These are phyloP conservation scores for Scaptomyza flava DNA, from an alignment of 2,888 invertebrate genomes.

Conservation along the genomic window DNA sequence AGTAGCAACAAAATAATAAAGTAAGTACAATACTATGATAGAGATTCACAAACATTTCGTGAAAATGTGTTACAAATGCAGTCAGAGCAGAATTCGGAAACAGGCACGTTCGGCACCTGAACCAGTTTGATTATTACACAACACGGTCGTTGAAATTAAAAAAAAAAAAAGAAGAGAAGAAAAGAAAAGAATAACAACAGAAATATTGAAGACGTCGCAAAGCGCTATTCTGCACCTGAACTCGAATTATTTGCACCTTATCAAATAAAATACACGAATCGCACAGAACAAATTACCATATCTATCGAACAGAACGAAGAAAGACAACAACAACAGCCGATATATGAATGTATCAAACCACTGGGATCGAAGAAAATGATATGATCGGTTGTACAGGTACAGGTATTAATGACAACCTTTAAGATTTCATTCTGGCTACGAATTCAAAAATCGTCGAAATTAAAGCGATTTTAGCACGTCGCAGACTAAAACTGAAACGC, in stretches of 20 bases:
- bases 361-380: neutral
- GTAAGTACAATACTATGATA: conserved; percentile 37
- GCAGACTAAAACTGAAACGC: conserved; percentile 59
- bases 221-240: conserved; percentile 26
- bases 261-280: conserved; percentile 69
- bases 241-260: conserved; percentile 75
- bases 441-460: conserved; percentile 49
- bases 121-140: conserved; percentile 80
- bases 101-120: conserved; percentile 74
- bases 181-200: conserved; percentile 45
- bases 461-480: conserved; percentile 73
- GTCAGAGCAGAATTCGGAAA: conserved; percentile 74
- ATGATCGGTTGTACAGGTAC: conserved; percentile 3
- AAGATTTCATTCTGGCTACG: conserved; percentile 46
- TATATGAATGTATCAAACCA: conserved; percentile 15
- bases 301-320: conserved; percentile 39
- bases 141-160: conserved; percentile 73
- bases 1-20: conserved; percentile 24
- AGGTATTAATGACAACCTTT: conserved; percentile 30
- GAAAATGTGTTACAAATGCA: conserved; percentile 68
- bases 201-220: conserved; percentile 44
- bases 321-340: conserved; percentile 4
- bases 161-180: too few species aligned
- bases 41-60: conserved; percentile 44
- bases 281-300: conserved; percentile 70